These are phyloP conservation scores for Phyto melanocephala DNA, from an alignment of 2,888 invertebrate genomes.

Conservation along the genomic window DNA sequence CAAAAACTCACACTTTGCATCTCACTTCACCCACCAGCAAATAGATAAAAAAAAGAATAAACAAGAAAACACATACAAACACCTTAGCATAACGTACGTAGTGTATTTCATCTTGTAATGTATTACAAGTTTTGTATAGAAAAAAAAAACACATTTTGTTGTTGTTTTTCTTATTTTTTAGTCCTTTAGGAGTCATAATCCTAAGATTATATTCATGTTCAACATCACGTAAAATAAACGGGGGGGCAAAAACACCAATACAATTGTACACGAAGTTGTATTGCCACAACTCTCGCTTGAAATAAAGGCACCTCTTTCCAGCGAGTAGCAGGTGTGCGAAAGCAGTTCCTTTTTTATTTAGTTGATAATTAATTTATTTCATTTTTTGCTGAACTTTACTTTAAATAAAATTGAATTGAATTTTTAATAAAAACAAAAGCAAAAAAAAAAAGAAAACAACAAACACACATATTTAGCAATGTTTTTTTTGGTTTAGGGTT, in stretches of 20 bases:
- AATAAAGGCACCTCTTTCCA: background rate
- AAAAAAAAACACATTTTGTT: background rate
- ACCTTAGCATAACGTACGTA: background rate
- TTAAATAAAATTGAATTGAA: constrained; percentile 14
- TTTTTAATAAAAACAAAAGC: background rate
- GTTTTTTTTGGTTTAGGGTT: background rate
- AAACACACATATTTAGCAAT: background rate
- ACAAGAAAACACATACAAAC: constrained; percentile 19
- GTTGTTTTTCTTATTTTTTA: constrained; percentile 56
- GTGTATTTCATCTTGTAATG: constrained; percentile 60
- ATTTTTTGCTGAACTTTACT: constrained; percentile 11
- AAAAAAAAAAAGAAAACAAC: background rate
- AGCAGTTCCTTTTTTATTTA: background rate
- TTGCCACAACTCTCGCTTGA: background rate
- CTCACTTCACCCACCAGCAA: background rate
- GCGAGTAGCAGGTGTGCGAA: constrained; percentile 7
- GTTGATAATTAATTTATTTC: constrained; percentile 42
- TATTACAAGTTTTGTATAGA: constrained; percentile 36
- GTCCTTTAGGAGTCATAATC: constrained; percentile 73
- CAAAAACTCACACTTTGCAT: background rate
- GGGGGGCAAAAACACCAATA: background rate
- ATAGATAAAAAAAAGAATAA: too few species aligned
- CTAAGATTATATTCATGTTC: constrained; percentile 77
- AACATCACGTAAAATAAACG: constrained; percentile 50
- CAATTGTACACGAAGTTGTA: background rate